phyloP scores from a whole-genome alignment of 2,797 vertebrate species.

The Argya squamiceps region DNA sequence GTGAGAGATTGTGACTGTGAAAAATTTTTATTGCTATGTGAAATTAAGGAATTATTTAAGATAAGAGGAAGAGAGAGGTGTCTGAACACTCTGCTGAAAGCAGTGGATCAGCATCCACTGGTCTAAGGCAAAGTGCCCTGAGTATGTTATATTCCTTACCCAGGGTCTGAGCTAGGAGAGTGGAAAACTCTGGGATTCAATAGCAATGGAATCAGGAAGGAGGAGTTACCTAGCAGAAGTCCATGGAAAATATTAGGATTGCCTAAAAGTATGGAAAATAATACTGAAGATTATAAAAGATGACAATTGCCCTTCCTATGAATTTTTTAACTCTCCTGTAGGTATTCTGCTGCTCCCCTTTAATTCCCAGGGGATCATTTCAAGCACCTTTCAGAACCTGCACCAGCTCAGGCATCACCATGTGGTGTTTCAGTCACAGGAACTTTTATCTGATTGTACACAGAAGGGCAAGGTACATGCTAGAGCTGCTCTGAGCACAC shows the following conservation, averaged over 20 bases:
- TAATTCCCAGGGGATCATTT: background rate
- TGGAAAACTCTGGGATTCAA: background rate
- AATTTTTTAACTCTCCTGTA: background rate
- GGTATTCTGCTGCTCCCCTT: background rate
- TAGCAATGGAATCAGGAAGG: background rate
- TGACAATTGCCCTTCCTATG: background rate
- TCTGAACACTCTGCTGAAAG: background rate
- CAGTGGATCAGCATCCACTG: background rate
- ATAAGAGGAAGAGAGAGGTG: background rate
- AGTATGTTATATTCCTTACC: background rate
- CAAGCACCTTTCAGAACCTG: background rate
- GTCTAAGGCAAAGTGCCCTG: background rate
- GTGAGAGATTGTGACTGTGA: background rate
- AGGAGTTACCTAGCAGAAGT: background rate
- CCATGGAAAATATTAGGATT: background rate
- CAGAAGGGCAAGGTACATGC: constrained; percentile 15
- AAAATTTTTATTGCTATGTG: background rate
- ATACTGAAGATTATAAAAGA: background rate
- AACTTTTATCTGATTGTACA: background rate
- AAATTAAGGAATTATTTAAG: background rate
- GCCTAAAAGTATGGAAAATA: background rate
- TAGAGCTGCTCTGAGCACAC: background rate
- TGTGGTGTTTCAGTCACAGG: background rate
- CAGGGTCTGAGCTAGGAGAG: background rate
- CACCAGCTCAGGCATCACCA: background rate